phyloP scores from a whole-genome alignment of 2,888 invertebrate genomes.

The Leucania comma region DNA sequence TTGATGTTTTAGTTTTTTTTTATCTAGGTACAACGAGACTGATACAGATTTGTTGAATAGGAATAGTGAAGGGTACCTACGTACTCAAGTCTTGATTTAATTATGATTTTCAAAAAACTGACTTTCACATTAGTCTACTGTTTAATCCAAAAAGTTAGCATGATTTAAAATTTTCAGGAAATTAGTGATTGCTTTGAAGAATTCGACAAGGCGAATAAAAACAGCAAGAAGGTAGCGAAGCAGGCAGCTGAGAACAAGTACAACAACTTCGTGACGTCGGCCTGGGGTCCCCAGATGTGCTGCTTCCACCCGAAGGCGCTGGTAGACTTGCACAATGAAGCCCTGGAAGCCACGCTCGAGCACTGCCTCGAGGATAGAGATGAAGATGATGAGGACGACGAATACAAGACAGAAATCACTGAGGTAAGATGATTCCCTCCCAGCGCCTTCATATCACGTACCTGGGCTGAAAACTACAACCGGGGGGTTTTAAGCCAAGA shows the following conservation, averaged over 20 bases:
- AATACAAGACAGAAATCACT: slow-evolving; percentile 32
- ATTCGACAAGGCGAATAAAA: slow-evolving; percentile 54
- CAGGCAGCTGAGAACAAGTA: slow-evolving; percentile 58
- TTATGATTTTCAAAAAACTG: background rate
- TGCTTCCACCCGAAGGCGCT: slow-evolving; percentile 60
- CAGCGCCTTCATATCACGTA: background rate
- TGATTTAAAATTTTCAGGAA: slow-evolving; percentile 51
- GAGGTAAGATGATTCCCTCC: slow-evolving; percentile 16
- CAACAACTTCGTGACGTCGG: slow-evolving; percentile 51
- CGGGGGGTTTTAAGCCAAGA: too few relatives aligned
- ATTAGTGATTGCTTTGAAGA: slow-evolving; percentile 41
- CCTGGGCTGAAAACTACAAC: background rate
- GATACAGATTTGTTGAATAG: background rate
- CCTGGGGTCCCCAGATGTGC: slow-evolving; percentile 58
- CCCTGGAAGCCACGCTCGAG: slow-evolving; percentile 25
- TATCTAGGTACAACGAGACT: too few relatives aligned
- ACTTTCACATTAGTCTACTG: background rate
- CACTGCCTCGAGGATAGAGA: slow-evolving; percentile 40
- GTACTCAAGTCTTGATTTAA: background rate
- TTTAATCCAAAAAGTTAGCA: background rate
- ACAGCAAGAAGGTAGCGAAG: slow-evolving; percentile 56
- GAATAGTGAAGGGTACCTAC: background rate
- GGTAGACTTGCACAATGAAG: slow-evolving; percentile 33
- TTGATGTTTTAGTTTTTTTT: background rate
- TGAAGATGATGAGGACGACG: slow-evolving; percentile 28